Base-by-base conservation (phyloP, 2,797 vertebrate genomes). In the Mallotus villosus region DNA sequence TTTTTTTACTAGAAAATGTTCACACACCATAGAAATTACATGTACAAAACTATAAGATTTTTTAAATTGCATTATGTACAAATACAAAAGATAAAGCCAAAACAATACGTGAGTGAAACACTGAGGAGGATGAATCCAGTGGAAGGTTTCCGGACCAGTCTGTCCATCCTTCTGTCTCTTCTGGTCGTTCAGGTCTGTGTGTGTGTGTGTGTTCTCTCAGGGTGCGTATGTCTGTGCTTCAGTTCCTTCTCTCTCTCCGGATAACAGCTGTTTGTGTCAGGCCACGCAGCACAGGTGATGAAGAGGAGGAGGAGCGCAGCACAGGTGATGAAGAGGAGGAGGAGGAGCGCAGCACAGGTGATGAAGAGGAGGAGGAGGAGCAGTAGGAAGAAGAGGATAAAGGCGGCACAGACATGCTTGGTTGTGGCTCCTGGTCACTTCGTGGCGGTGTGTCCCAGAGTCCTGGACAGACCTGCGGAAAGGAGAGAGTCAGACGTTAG, bases 1-100 rank as follows among this genome's bases (percentile, higher is more conserved):
- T 89, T 88, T 71, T 88, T 92, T 92, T 92, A 89, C 91, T 92
- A 89, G 70, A 92, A 91, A 89, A 88, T 79, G 37, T 89, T 80
- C 86, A 93, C 91, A 93, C 90, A 94, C 91, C 93, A 93, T 94
- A 94, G 93, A 94, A 94, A 94, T 91, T 94, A 94, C 92, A 94
- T 93, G 91, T 94, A 94, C 92, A 94, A 94, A 94, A 94, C 93
- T 94, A 94, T 94, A 94, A 91, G 91, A 94, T 94, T 93, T 53
- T 41, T 94, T 83, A 88, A 93, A 93, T 93, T 89, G 91, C 88
- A 87, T 90, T 94, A 93, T 94, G 89, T 93, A 94, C 92, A 94
- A 77, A 91, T 93, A 93, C 77, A 92, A 93, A 93, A 93, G 82
- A 92, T 91, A 91, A 91, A 90, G 89, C 78, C 84, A 86, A 88